Evolutionary conservation across 2,888 invertebrate species (phyloP).

Genomic region (Eristalis intricaria): DNA sequence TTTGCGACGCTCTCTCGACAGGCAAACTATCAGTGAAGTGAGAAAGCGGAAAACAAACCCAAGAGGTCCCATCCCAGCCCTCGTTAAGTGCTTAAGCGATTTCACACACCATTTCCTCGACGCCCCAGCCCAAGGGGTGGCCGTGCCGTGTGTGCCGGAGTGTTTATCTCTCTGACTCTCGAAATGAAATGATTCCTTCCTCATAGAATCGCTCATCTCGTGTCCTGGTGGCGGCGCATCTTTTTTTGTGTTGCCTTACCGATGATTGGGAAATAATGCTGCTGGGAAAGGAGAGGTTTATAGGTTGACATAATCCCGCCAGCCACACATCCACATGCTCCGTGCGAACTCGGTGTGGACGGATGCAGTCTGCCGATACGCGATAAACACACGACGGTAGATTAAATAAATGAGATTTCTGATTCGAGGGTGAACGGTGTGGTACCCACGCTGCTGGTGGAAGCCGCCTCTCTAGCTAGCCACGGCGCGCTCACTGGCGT

Average conservation of each 20-base stretch:
- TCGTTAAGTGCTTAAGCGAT: conserved; percentile 80
- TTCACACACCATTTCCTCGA: conserved; percentile 81
- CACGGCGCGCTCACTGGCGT: conserved; percentile 74
- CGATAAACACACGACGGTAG: conserved; percentile 73
- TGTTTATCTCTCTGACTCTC: conserved; percentile 28
- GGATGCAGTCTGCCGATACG: conserved; percentile 74
- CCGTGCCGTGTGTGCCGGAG: not conserved
- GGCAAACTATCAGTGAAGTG: conserved; percentile 66
- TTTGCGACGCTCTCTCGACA: conserved; percentile 13
- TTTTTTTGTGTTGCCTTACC: conserved; percentile 28
- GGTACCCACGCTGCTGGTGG: conserved; percentile 7
- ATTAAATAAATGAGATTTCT: conserved; percentile 73
- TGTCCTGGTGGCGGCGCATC: conserved; percentile 34
- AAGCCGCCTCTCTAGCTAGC: conserved; percentile 36
- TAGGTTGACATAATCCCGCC: conserved; percentile 69
- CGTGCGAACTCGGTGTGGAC: conserved; percentile 28
- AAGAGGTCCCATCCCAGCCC: conserved; percentile 73
- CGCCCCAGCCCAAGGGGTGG: not conserved
- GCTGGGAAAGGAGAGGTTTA: conserved; percentile 61
- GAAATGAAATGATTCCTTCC: conserved; percentile 60
- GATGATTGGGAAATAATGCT: conserved; percentile 72
- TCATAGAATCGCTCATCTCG: conserved; percentile 28
- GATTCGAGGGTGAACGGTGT: conserved; percentile 41
- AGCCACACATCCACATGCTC: conserved; percentile 33
- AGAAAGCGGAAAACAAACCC: conserved; percentile 60